Evolutionary conservation across 2,888 invertebrate genomes (phyloP), one percentile per base, ranked within the genome.

Genomic region (Ditula angustiorana): DNA sequence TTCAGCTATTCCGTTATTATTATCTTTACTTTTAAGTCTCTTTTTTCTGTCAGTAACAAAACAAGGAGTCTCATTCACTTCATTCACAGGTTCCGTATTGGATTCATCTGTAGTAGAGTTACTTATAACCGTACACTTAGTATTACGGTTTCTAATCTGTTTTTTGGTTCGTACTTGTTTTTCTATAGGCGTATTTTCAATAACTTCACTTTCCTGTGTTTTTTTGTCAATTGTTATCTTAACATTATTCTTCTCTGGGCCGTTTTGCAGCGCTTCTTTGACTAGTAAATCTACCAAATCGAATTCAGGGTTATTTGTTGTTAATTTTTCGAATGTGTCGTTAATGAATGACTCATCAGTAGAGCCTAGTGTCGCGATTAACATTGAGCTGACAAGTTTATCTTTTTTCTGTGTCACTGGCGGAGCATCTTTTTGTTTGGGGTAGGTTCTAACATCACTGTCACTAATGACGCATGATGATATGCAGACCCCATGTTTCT

Each of bases 61-160:
- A 58, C 74, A 61, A 2, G 81, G 85, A 0, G 83, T 85, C 44
- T 83, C 83, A 56, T 71, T 75, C 23, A 83, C 73, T 49, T 83
- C 83, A 58, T 71, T 75, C 23, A 83, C 73, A 35, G 70, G 76
- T 67, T 87, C 88, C 1, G 79, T 82, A 64, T 85, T 88, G 0
- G 83, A 86, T 50, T 88, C 87, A 61, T 88, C 85, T 16, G 86
- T 81, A 0, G 83, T 80, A 2, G 86, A 79, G 37, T 77, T 77
- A 67, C 77, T 80, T 13, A 78, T 60, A 19, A 76, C 67, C 7
- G 67, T 71, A 30, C 75, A 75, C 2, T 67, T 47, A 23, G 72
- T 67, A 63, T 75, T 76, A 2, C 61, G 7, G 11, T 44, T 66
- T 70, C 3, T 56, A 35, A 21, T 52, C 13, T 30, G 5, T 44